Evolutionary conservation across 2,888 invertebrate species (phyloP), one percentile per base, ranked within the genome.

Genomic region (Cerastoderma edule): DNA sequence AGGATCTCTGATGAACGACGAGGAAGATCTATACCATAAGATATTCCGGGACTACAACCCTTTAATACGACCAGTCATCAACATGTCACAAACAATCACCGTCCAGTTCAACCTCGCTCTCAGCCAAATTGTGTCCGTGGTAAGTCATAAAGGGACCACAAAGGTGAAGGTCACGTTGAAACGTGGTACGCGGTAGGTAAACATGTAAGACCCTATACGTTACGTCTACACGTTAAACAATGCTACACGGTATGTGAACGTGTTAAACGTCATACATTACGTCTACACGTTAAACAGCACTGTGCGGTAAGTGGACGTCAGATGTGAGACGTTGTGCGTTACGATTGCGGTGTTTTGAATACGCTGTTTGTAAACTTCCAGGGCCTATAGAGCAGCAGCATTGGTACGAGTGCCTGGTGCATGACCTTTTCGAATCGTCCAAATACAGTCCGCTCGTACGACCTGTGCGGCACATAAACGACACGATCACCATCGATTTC

Each of bases 391-490:
- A 99, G 32, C 76, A 76, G 39, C 82, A 82, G 68, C 67, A 54
- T 39, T 79, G 77, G 76, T 93, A 75, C 27, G 98, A 98, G 94
- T 95, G 97, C 89, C 94, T 99, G 93, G 98, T 99, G 87, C 95
- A 98, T 90, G 98, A 98, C 94, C 95, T 99, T 87, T 99, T 99
- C 94, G 88, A 90, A 28, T 84, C 84, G 35, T 88, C 89, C 50
- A 98, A 98, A 87, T 99, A 99, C 95, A 99, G 99, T 94, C 98
- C 98, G 93, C 96, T 99, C 88, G 99, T 99, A 93, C 95, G 99
- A 91, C 99, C 99, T 79, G 99, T 99, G 88, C 96, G 97, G 93
- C 97, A 98, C 94, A 98, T 98, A 96, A 98, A 97, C 89, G 97
- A 98, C 94, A 98, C 97, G 93, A 97, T 99, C 88, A 96, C 97